Evolutionary conservation across 2,113 vertebrate genomes (phyloP).

Genomic region (Globicephala melas): DNA sequence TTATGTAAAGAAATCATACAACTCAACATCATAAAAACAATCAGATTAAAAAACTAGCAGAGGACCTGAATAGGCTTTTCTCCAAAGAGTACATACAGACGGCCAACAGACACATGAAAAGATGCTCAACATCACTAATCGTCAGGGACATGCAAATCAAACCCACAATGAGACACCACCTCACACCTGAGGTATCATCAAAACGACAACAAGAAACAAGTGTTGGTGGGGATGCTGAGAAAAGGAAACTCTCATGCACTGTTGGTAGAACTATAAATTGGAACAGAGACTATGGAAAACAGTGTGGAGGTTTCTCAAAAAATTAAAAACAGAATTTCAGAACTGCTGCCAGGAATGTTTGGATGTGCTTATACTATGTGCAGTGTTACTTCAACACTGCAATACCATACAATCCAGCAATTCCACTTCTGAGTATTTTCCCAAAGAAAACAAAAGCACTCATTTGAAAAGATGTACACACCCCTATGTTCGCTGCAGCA

Average conservation of each 20-base stretch:
- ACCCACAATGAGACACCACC: neutral
- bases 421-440: neutral
- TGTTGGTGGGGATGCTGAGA: neutral
- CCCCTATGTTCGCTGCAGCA: neutral
- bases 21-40: neutral
- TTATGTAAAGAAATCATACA: neutral
- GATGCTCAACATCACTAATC: neutral
- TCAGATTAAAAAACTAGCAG: neutral
- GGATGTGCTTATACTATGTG: too few relatives aligned
- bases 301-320: neutral
- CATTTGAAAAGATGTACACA: neutral
- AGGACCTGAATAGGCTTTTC: neutral
- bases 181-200: neutral
- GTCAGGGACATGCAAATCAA: neutral
- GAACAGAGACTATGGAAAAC: neutral
- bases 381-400: too few relatives aligned
- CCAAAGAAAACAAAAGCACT: neutral
- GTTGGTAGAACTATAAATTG: neutral
- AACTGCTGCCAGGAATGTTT: too few relatives aligned
- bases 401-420: neutral
- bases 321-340: neutral
- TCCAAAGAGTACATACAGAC: neutral
- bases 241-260: neutral
- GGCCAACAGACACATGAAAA: neutral
- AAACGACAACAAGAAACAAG: neutral